phyloP scores from a whole-genome alignment of 2,888 invertebrate species.

The Leptinotarsa juncta region DNA sequence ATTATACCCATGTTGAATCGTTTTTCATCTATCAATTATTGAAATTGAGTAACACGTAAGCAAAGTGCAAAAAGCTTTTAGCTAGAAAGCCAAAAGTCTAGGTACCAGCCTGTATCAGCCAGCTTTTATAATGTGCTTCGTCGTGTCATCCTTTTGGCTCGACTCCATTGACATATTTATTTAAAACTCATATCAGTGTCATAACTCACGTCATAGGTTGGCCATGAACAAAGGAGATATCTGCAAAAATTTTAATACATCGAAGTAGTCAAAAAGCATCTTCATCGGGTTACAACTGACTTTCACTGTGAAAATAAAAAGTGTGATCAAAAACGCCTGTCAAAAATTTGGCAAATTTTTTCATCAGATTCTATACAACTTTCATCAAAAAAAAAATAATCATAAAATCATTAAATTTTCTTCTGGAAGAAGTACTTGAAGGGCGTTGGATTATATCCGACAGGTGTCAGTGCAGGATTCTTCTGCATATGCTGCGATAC shows the following conservation, averaged over 20 bases:
- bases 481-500: no score
- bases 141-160: conserved; percentile 47
- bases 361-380: no score
- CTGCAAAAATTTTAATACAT: neutral
- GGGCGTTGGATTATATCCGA: no score
- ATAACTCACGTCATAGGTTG: neutral
- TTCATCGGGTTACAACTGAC: neutral
- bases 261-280: neutral
- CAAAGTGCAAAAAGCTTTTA: conserved; percentile 62
- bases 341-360: no score
- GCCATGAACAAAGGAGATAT: neutral
- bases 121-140: conserved; percentile 53
- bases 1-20: conserved; percentile 29
- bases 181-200: conserved; percentile 22
- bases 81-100: conserved; percentile 59
- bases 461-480: no score
- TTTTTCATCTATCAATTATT: conserved; percentile 38
- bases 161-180: conserved; percentile 48
- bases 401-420: no score
- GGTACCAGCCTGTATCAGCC: conserved; percentile 59
- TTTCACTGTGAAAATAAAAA: neutral
- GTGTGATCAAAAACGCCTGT: no score
- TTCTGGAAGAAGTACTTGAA: no score
- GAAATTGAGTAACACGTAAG: conserved; percentile 55
- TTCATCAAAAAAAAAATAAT: no score